These are phyloP conservation scores for Vesta saturnalis DNA, from an alignment of 2,888 invertebrate species.

Conservation along the genomic window DNA sequence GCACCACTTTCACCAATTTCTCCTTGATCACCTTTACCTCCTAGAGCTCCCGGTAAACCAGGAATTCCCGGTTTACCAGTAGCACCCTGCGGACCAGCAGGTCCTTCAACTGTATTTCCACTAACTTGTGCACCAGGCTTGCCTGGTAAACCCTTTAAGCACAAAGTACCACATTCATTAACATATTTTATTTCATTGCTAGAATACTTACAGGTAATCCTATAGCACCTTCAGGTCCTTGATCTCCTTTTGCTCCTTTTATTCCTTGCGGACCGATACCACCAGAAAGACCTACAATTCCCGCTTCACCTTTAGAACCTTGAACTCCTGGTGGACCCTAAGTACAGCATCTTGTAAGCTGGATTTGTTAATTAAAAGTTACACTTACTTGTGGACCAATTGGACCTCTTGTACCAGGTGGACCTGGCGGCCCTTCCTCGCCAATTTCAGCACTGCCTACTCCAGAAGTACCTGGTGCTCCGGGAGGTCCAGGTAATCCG, in stretches of 20 bases:
- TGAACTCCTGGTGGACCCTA: slow-evolving; percentile 35
- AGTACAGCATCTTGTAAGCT: background rate
- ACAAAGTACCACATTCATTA: background rate
- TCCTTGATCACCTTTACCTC: slow-evolving; percentile 58
- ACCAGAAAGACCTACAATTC: slow-evolving; percentile 48
- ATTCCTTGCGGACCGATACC: slow-evolving; percentile 61
- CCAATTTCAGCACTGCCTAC: slow-evolving; percentile 53
- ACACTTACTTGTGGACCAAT: slow-evolving; percentile 42
- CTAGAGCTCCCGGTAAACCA: slow-evolving; percentile 41
- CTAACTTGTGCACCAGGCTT: slow-evolving; percentile 5
- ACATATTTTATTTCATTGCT: background rate
- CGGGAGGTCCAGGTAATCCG: slow-evolving; percentile 54
- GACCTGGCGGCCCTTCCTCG: slow-evolving; percentile 31
- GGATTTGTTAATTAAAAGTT: background rate
- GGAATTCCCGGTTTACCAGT: slow-evolving; percentile 52
- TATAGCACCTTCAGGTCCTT: background rate
- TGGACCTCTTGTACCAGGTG: slow-evolving; percentile 54
- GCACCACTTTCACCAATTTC: slow-evolving; percentile 61
- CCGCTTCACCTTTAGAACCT: slow-evolving; percentile 54
- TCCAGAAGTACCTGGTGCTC: slow-evolving; percentile 53
- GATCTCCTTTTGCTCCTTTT: slow-evolving; percentile 12
- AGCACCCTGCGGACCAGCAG: slow-evolving; percentile 51
- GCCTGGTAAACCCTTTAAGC: slow-evolving; percentile 11
- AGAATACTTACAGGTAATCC: slow-evolving; percentile 50
- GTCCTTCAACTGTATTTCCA: slow-evolving; percentile 10